These are phyloP conservation scores for Oophaga sylvatica DNA, from an alignment of 2,797 vertebrate genomes.

Conservation along the genomic window DNA sequence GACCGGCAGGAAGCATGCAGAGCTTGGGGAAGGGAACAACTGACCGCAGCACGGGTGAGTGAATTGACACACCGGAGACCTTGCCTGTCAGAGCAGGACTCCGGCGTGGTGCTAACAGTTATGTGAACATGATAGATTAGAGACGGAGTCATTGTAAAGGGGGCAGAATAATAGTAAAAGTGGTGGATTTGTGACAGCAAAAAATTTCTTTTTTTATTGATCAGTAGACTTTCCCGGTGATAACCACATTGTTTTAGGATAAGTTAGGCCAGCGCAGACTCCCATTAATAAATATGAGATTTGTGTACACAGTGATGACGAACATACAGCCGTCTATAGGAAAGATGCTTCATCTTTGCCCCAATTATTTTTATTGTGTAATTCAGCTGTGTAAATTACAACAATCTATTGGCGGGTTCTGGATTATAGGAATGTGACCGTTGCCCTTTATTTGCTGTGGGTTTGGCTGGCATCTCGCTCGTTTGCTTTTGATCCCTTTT, in stretches of 20 bases:
- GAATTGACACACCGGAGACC: too few relatives aligned
- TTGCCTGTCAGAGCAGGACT: too few relatives aligned
- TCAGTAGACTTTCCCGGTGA: not conserved
- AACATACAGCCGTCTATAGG: not conserved
- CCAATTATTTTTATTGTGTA: not conserved
- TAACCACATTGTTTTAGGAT: not conserved
- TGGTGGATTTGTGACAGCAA: not conserved
- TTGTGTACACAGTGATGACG: not conserved
- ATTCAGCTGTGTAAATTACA: not conserved
- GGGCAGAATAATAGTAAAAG: not conserved
- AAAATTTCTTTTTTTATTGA: not conserved
- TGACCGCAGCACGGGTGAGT: too few relatives aligned
- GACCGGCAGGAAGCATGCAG: too few relatives aligned
- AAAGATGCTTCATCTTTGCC: too few relatives aligned
- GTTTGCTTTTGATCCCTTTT: not conserved
- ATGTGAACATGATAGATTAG: too few relatives aligned
- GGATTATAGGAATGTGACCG: not conserved
- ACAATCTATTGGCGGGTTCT: not conserved
- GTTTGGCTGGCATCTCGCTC: not conserved
- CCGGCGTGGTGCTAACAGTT: too few relatives aligned
- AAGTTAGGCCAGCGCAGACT: not conserved
- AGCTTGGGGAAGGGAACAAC: too few relatives aligned
- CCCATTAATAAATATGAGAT: not conserved
- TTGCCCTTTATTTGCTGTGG: slow-evolving; percentile 2
- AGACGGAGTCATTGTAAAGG: too few relatives aligned